These are phyloP conservation scores for Linepithema humile DNA, from an alignment of 1,140 invertebrate genomes.

Conservation along the genomic window DNA sequence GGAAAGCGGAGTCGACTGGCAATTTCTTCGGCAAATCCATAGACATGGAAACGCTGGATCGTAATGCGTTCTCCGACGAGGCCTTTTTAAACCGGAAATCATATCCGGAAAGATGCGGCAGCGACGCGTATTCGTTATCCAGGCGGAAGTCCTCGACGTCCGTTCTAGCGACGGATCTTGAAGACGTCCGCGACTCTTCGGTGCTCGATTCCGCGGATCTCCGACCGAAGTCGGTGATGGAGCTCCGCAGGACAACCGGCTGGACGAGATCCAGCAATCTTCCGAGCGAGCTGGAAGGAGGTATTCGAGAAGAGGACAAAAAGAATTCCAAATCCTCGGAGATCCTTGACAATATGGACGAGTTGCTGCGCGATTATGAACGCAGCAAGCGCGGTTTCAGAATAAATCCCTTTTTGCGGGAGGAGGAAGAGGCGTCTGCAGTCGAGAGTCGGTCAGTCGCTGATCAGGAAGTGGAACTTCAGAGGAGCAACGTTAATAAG, in stretches of 20 bases:
- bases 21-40: neutral
- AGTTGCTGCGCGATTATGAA: constrained; percentile 87
- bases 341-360: constrained; percentile 79
- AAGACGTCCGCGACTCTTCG: neutral
- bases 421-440: constrained; percentile 60
- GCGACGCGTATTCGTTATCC: constrained; percentile 76
- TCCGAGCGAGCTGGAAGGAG: constrained; percentile 25
- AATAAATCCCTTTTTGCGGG: constrained; percentile 79
- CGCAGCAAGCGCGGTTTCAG: constrained; percentile 86
- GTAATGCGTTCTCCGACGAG: constrained; percentile 35
- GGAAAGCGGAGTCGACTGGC: constrained; percentile 43
- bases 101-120: constrained; percentile 62
- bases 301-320: constrained; percentile 20
- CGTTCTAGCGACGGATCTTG: constrained; percentile 47
- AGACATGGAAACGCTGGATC: neutral
- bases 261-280: constrained; percentile 26
- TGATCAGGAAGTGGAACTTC: constrained; percentile 90
- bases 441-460: constrained; percentile 84
- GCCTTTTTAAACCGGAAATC: neutral
- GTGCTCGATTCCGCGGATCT: neutral
- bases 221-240: constrained; percentile 74
- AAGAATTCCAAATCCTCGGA: constrained; percentile 19
- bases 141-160: constrained; percentile 69
- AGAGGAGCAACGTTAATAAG: constrained; percentile 92
- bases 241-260: constrained; percentile 60